Conservation (phyloP, 1,140 invertebrate genomes). For the Aphaenogaster ashmeadi region DNA sequence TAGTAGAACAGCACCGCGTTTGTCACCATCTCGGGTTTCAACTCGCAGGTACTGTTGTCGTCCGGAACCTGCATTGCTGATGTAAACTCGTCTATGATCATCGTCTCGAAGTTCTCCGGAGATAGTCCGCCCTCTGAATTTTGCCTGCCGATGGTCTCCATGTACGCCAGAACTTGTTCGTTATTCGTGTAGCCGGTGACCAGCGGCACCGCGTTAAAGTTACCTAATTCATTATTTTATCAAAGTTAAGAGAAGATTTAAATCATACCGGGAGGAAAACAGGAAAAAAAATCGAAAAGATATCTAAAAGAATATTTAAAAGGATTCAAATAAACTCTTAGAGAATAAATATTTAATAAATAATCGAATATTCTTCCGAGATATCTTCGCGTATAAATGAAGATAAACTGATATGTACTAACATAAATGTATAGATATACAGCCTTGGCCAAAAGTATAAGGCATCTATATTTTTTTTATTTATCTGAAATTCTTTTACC, state of each 20-base stretch:
- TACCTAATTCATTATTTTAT: constrained; percentile 61
- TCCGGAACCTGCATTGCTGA: constrained; percentile 84
- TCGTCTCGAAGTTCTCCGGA: constrained; percentile 88
- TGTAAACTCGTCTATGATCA: constrained; percentile 88
- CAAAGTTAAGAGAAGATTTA: constrained; percentile 1
- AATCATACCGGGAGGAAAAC: background rate
- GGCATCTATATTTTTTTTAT: no score
- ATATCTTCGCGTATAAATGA: background rate
- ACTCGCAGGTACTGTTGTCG: constrained; percentile 89
- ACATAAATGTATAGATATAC: no score
- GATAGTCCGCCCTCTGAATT: constrained; percentile 87
- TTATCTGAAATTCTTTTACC: no score
- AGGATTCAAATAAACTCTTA: background rate
- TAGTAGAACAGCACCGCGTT: constrained; percentile 93
- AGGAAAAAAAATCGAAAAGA: background rate
- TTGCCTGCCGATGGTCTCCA: constrained; percentile 87
- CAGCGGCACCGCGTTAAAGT: constrained; percentile 90
- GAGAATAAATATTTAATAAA: background rate
- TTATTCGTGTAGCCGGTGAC: constrained; percentile 93
- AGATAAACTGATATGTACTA: no score
- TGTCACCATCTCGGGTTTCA: constrained; percentile 90
- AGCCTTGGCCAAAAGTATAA: no score
- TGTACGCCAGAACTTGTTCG: constrained; percentile 90
- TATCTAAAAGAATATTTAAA: background rate
- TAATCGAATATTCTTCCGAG: background rate